phyloP scores from a whole-genome alignment of 2,888 invertebrate species.

The Osedax fenrisi region DNA sequence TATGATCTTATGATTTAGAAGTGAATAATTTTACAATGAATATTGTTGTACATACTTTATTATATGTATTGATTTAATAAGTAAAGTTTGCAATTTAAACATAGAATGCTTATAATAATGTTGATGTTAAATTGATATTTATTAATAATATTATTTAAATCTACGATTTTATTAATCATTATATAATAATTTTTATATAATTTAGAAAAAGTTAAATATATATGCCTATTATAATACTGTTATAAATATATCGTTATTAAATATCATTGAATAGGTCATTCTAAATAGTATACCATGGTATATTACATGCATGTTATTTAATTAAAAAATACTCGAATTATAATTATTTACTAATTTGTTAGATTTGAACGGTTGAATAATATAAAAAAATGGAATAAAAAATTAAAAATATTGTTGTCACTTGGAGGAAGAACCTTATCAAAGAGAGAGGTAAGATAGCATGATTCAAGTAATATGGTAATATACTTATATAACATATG shows the following conservation, averaged over 20 bases:
- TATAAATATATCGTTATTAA: neutral
- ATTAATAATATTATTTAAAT: no score
- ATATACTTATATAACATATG: no score
- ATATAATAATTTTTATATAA: no score
- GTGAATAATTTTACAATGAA: no score
- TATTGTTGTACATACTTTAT: no score
- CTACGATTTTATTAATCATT: no score
- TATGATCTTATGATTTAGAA: no score
- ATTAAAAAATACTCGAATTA: neutral
- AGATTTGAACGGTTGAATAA: neutral
- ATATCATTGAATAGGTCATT: neutral
- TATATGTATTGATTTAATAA: no score
- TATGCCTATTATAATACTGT: neutral
- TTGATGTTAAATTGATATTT: no score
- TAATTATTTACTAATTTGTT: neutral
- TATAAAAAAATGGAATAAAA: neutral
- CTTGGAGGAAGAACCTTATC: constrained; percentile 3
- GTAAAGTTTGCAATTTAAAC: no score
- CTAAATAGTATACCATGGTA: neutral
- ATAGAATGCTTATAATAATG: no score
- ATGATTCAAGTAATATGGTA: neutral
- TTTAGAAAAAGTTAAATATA: neutral
- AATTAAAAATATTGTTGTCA: constrained; percentile 2
- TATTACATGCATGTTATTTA: neutral
- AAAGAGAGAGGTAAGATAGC: neutral